phyloP scores from a whole-genome alignment of 2,113 vertebrate genomes.

The Pholis gunnellus region DNA sequence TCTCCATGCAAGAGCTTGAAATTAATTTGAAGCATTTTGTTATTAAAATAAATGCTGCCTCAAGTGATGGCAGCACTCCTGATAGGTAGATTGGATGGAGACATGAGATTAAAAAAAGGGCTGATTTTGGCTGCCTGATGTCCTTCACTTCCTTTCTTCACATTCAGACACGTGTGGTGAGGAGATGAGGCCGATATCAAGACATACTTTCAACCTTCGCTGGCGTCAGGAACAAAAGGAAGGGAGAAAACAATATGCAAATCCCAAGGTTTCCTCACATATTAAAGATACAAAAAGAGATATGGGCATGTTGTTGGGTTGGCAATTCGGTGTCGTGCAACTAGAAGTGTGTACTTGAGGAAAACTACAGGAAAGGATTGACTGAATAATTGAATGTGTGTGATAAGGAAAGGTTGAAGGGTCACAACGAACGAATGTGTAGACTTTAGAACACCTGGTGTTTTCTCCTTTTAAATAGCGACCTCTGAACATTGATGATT shows the following conservation, averaged over 20 bases:
- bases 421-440: slow-evolving; percentile 50
- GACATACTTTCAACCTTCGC: slow-evolving; percentile 31
- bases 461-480: slow-evolving; percentile 25
- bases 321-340: slow-evolving; percentile 47
- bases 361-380: slow-evolving; percentile 42
- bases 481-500: slow-evolving; percentile 49
- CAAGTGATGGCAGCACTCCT: slow-evolving; percentile 56
- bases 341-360: slow-evolving; percentile 37
- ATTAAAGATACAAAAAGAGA: slow-evolving; percentile 71
- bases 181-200: slow-evolving; percentile 39
- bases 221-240: background rate
- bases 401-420: slow-evolving; percentile 63
- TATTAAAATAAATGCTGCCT: slow-evolving; percentile 67
- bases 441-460: slow-evolving; percentile 11
- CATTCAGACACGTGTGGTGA: slow-evolving; percentile 40
- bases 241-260: slow-evolving; percentile 61
- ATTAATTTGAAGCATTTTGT: slow-evolving; percentile 64
- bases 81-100: slow-evolving; percentile 63
- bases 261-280: slow-evolving; percentile 57
- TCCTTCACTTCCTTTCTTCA: slow-evolving; percentile 63
- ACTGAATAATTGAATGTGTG: slow-evolving; percentile 64
- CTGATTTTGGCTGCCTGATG: slow-evolving; percentile 57
- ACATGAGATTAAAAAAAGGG: slow-evolving; percentile 66
- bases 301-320: slow-evolving; percentile 52
- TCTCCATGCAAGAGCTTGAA: slow-evolving; percentile 47